Evolutionary conservation across 1,140 invertebrate genomes (phyloP).

Genomic region (Eubasilissa regina): DNA sequence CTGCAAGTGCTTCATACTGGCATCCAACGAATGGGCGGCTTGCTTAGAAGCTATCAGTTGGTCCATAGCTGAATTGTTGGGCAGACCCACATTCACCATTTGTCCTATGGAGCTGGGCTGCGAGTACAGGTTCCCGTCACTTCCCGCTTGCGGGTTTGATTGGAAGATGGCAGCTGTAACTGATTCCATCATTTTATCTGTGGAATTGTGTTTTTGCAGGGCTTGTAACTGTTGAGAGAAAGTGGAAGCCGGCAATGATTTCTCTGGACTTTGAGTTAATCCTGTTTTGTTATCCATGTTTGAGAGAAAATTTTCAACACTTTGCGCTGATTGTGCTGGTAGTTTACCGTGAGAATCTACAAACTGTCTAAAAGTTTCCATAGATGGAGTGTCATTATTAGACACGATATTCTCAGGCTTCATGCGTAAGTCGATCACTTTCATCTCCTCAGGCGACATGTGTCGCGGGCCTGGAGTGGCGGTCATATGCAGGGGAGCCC

Average conservation of each 20-base stretch:
- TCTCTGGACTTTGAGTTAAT: conserved; percentile 62
- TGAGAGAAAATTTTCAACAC: conserved; percentile 76
- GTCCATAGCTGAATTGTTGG: too few species aligned
- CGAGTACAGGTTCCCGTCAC: neutral
- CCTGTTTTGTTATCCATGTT: conserved; percentile 70
- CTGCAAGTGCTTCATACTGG: too few species aligned
- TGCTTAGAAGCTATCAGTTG: conserved; percentile 49
- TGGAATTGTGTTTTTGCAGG: conserved; percentile 69
- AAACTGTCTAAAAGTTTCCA: conserved; percentile 66
- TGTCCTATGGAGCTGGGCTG: conserved; percentile 55
- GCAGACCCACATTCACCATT: conserved; percentile 33
- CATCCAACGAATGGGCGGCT: too few species aligned
- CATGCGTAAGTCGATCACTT: conserved; percentile 72
- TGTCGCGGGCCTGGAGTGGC: neutral
- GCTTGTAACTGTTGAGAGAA: conserved; percentile 69
- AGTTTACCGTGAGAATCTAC: conserved; percentile 67
- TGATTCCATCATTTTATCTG: conserved; percentile 71
- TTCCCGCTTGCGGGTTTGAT: conserved; percentile 62
- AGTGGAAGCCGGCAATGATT: conserved; percentile 62
- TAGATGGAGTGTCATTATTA: conserved; percentile 62
- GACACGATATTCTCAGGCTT: conserved; percentile 70
- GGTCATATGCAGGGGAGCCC: neutral
- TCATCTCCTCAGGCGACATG: conserved; percentile 56
- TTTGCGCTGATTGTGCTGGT: conserved; percentile 72
- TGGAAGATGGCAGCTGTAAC: conserved; percentile 71